These are phyloP conservation scores for Isichthys henryi DNA, from an alignment of 2,113 vertebrate species.

Conservation along the genomic window DNA sequence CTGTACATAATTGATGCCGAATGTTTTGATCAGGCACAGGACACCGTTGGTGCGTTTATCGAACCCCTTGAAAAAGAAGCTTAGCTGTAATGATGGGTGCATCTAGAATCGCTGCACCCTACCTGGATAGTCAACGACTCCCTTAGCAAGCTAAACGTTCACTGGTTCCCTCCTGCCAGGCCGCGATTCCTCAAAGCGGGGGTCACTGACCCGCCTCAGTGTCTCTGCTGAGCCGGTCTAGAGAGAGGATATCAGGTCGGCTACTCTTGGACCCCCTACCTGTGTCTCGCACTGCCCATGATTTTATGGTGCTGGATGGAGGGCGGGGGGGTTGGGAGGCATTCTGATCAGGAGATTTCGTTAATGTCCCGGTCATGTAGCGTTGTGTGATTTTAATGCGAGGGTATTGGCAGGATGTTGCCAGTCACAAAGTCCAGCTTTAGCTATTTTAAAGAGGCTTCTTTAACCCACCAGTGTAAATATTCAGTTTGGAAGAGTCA, in stretches of 20 bases:
- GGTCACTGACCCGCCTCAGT: not conserved
- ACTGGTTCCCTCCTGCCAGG: too few species aligned
- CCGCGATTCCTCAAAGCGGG: not conserved
- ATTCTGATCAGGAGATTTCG: not conserved
- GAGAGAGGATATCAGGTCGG: not conserved
- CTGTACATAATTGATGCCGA: too few species aligned
- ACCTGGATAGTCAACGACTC: too few species aligned
- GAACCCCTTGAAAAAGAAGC: not conserved
- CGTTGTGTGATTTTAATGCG: not conserved
- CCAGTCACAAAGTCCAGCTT: not conserved
- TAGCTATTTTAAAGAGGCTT: not conserved
- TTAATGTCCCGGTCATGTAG: not conserved
- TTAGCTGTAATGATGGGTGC: not conserved
- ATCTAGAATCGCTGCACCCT: not conserved
- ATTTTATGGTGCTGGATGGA: not conserved
- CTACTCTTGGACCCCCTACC: not conserved
- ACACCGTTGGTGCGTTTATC: not conserved
- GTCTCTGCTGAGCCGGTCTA: not conserved
- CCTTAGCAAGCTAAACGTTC: not conserved
- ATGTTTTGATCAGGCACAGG: not conserved
- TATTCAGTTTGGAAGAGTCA: not conserved
- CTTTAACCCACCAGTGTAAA: not conserved
- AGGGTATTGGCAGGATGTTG: not conserved
- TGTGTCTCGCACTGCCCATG: not conserved
- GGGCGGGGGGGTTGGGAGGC: too few species aligned